Conservation (phyloP, 2,113 vertebrate species). For the Miniopterus natalensis region DNA sequence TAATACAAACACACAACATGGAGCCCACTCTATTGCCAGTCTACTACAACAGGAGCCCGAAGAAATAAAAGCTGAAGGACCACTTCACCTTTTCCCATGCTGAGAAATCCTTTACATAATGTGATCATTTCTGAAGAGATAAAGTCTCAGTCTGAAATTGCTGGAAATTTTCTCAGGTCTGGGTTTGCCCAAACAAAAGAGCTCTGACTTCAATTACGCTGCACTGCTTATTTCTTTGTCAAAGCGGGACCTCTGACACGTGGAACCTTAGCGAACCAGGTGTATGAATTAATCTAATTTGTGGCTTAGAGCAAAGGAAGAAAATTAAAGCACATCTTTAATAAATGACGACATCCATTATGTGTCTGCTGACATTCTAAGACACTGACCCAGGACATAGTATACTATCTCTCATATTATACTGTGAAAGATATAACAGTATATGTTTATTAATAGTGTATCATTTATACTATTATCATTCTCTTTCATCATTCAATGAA, state of each 20-base stretch:
- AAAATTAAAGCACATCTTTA: conserved; percentile 12
- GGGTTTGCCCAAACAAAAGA: background rate
- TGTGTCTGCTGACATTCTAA: background rate
- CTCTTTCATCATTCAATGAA: conserved; percentile 8
- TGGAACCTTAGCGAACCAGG: background rate
- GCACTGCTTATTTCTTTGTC: background rate
- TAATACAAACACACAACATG: background rate
- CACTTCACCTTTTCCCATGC: background rate
- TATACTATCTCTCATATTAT: background rate
- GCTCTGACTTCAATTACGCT: conserved; percentile 19
- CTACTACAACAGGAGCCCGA: background rate
- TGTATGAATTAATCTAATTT: background rate
- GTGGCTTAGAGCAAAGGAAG: background rate
- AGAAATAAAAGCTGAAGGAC: background rate
- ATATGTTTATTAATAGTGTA: too few species aligned
- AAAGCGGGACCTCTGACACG: background rate
- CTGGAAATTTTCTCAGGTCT: background rate
- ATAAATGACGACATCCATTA: background rate
- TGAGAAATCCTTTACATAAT: background rate
- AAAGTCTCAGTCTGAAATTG: background rate
- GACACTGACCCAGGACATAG: background rate
- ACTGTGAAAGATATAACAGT: too few species aligned
- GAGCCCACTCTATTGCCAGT: background rate
- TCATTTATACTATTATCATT: background rate
- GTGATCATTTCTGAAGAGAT: background rate